phyloP scores from a whole-genome alignment of 2,113 vertebrate genomes.

The Charadrius vociferus region DNA sequence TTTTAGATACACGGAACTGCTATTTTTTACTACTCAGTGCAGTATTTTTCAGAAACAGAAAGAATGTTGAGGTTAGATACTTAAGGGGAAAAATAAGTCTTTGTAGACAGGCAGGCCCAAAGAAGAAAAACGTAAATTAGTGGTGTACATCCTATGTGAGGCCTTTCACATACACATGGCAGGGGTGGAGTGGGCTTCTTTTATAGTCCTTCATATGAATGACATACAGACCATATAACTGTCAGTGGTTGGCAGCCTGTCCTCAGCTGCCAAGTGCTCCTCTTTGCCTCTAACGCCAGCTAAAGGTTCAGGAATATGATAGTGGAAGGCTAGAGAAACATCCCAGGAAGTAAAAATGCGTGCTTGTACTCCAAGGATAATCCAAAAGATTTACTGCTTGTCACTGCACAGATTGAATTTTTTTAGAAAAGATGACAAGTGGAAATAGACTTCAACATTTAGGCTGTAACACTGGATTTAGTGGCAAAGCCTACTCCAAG shows the following conservation, averaged over 20 bases:
- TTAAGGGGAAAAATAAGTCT: not conserved
- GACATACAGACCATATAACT: not conserved
- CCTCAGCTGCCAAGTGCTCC: too few species aligned
- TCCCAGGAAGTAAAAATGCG: too few species aligned
- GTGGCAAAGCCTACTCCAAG: too few species aligned
- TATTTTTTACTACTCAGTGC: not conserved
- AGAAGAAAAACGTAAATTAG: not conserved
- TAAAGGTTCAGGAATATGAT: too few species aligned
- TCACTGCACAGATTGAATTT: too few species aligned
- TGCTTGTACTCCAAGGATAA: too few species aligned
- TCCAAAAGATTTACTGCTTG: too few species aligned
- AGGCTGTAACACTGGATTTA: too few species aligned
- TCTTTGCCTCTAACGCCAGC: too few species aligned
- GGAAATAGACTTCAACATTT: too few species aligned
- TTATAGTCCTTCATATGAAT: not conserved
- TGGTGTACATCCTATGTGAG: not conserved
- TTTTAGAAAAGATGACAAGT: too few species aligned
- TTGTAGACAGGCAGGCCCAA: not conserved
- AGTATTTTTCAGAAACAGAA: not conserved
- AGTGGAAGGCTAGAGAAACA: too few species aligned
- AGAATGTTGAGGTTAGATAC: not conserved
- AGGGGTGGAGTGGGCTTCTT: not conserved
- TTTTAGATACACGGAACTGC: not conserved
- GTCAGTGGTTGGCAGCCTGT: not conserved
- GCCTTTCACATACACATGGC: accelerated